Conservation (phyloP, 2,888 invertebrate genomes). For the Apantesis nais region DNA sequence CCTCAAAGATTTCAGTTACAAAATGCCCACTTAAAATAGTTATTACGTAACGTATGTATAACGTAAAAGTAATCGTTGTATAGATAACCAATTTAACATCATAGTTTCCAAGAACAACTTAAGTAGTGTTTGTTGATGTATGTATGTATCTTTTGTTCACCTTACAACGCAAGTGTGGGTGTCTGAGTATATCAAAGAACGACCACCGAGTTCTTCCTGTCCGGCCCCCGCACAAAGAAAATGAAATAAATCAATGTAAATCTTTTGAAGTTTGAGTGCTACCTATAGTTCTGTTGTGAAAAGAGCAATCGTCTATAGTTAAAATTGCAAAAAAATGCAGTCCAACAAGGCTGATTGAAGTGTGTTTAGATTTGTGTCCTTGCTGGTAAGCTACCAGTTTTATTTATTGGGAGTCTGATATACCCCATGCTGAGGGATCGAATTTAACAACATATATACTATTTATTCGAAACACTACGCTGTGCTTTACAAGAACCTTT, state of each 20-base stretch:
- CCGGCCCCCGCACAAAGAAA: slow-evolving; percentile 42
- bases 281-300: background rate
- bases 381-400: too few relatives aligned
- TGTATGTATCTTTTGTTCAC: slow-evolving; percentile 58
- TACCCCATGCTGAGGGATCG: background rate
- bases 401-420: background rate
- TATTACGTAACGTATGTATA: too few relatives aligned
- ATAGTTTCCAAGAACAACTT: slow-evolving; percentile 60
- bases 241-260: slow-evolving; percentile 36
- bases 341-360: background rate
- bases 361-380: background rate
- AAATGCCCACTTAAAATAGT: background rate
- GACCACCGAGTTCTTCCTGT: slow-evolving; percentile 56
- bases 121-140: slow-evolving; percentile 57
- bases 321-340: background rate
- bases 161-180: slow-evolving; percentile 51
- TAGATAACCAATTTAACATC: slow-evolving; percentile 31
- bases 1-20: background rate
- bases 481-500: background rate
- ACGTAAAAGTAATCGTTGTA: slow-evolving; percentile 1
- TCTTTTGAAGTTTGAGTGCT: slow-evolving; percentile 2
- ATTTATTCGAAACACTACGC: background rate
- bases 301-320: background rate
- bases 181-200: slow-evolving; percentile 53
- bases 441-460: background rate